Conservation (phyloP, 2,888 invertebrate genomes). For the Nymphalis c-album region DNA sequence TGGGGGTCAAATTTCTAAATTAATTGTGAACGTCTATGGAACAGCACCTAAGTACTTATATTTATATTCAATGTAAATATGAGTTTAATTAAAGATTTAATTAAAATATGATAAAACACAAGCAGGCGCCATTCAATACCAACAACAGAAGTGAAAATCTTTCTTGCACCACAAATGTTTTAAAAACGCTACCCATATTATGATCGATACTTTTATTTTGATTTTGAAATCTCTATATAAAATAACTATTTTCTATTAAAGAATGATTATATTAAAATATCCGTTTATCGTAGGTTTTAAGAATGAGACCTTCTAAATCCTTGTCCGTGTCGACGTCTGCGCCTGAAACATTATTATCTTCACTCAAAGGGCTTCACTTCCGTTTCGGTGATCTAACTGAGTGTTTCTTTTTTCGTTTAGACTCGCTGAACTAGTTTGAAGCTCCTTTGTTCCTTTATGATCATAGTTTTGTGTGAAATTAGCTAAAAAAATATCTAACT, state of each 20-base stretch:
- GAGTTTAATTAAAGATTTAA: too few relatives aligned
- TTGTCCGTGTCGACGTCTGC: slow-evolving; percentile 55
- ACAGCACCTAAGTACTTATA: too few relatives aligned
- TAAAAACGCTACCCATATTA: neutral
- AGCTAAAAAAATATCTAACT: too few relatives aligned
- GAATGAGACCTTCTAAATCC: slow-evolving; percentile 53
- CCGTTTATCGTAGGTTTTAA: slow-evolving; percentile 36
- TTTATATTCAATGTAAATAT: too few relatives aligned
- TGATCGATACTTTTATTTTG: neutral
- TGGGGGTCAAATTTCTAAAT: too few relatives aligned
- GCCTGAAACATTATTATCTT: slow-evolving; percentile 75
- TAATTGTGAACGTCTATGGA: too few relatives aligned
- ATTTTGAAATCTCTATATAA: too few relatives aligned
- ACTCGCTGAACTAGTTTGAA: slow-evolving; percentile 42
- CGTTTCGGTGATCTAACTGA: slow-evolving; percentile 64
- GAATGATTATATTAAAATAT: neutral
- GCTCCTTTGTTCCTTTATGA: slow-evolving; percentile 9
- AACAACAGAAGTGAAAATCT: too few relatives aligned
- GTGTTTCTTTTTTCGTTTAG: slow-evolving; percentile 62
- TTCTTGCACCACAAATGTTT: neutral
- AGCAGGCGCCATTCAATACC: too few relatives aligned
- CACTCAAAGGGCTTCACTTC: slow-evolving; percentile 71
- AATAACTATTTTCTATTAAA: too few relatives aligned
- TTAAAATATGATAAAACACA: too few relatives aligned
- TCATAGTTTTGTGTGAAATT: neutral